phyloP scores from a whole-genome alignment of 2,113 vertebrate species.

The Lethenteron camtschaticum region DNA sequence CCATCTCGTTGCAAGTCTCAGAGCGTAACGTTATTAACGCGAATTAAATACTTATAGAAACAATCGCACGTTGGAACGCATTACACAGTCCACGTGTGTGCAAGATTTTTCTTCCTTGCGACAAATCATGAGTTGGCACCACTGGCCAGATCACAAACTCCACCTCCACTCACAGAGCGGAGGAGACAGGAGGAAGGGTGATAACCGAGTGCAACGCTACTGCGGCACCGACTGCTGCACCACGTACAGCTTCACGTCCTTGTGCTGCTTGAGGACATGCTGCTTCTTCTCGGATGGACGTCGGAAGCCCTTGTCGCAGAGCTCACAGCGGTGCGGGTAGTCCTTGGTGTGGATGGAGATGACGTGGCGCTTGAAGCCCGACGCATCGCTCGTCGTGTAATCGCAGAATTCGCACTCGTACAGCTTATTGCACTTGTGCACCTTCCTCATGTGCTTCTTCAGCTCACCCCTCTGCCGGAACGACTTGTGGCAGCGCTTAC shows the following conservation, averaged over 20 bases:
- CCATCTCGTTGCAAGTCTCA: too few species aligned
- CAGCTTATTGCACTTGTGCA: constrained; percentile 72
- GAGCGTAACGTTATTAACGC: too few species aligned
- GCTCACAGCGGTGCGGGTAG: constrained; percentile 94
- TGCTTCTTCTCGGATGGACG: constrained; percentile 98
- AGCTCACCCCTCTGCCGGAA: constrained; percentile 46
- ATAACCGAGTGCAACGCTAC: too few species aligned
- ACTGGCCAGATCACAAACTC: too few species aligned
- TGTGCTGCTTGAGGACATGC: constrained; percentile 95
- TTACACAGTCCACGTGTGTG: too few species aligned
- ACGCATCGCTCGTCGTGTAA: constrained; percentile 94
- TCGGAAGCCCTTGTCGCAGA: constrained; percentile 90
- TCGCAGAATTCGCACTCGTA: constrained; percentile 99
- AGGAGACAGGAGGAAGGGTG: too few species aligned
- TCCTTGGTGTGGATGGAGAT: constrained; percentile 99
- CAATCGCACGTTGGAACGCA: too few species aligned
- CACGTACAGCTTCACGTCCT: constrained; percentile 31
- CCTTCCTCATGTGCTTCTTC: constrained; percentile 69
- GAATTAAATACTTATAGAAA: too few species aligned
- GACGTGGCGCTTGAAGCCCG: constrained; percentile 91
- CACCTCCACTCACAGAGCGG: too few species aligned
- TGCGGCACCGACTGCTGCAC: too few species aligned
- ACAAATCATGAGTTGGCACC: too few species aligned
- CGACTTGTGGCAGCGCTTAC: constrained; percentile 67
- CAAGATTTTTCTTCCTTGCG: too few species aligned